These are phyloP conservation scores for Salpingus planirostris DNA, from an alignment of 2,888 invertebrate genomes.

Conservation along the genomic window DNA sequence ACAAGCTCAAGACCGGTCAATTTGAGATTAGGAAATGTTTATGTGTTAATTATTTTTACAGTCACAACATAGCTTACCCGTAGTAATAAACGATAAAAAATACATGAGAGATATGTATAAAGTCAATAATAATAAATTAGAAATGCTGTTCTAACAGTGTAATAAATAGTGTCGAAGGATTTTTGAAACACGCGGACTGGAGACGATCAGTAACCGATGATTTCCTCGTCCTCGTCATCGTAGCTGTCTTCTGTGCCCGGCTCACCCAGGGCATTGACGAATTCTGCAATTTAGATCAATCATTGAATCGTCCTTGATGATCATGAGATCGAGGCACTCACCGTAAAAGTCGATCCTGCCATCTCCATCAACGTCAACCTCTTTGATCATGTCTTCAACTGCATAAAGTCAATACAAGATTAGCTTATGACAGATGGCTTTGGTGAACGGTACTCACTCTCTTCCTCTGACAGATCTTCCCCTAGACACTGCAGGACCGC, in stretches of 20 bases:
- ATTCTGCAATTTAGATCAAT: slow-evolving; percentile 55
- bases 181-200: slow-evolving; percentile 3
- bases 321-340: too few species aligned
- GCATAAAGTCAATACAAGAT: slow-evolving; percentile 31
- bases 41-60: too few species aligned
- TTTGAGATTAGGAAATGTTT: too few species aligned
- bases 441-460: slow-evolving; percentile 74
- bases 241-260: slow-evolving; percentile 66
- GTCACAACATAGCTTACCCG: too few species aligned
- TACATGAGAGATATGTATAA: too few species aligned
- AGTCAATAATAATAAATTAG: too few species aligned
- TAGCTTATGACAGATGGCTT: too few species aligned
- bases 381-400: slow-evolving; percentile 96
- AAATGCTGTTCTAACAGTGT: too few species aligned
- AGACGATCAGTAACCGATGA: slow-evolving; percentile 19
- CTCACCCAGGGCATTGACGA: slow-evolving; percentile 77
- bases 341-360: slow-evolving; percentile 91
- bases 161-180: neutral
- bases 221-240: slow-evolving; percentile 59
- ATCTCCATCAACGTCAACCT: slow-evolving; percentile 91
- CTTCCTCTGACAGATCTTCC: slow-evolving; percentile 82
- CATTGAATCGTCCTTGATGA: slow-evolving; percentile 3
- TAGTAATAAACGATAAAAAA: too few species aligned
- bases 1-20: too few species aligned
- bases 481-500: slow-evolving; percentile 84